Evolutionary conservation across 2,797 vertebrate species (phyloP).

Genomic region (Hypotaenidia okinawae): DNA sequence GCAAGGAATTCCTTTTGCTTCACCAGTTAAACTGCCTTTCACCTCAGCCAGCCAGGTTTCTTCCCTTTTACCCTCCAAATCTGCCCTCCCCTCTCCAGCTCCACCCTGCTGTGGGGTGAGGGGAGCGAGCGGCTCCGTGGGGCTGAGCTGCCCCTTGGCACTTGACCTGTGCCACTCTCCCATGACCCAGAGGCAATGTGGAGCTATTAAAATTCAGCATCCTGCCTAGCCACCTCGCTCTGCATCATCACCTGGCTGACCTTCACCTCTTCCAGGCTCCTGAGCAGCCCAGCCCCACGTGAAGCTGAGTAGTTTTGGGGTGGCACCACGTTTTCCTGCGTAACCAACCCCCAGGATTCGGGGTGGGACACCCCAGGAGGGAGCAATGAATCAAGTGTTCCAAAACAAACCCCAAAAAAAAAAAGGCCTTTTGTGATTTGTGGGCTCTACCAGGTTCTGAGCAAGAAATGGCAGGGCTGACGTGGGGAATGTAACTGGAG

Average conservation of each 20-base stretch:
- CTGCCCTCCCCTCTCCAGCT: background rate
- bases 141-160: background rate
- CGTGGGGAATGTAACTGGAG: background rate
- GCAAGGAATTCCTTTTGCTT: background rate
- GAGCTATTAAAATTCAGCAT: background rate
- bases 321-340: accelerated
- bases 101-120: too few species aligned
- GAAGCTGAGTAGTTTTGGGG: background rate
- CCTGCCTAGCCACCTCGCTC: background rate
- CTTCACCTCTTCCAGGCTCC: background rate
- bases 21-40: background rate
- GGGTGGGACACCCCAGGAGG: background rate
- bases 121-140: accelerated
- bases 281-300: background rate
- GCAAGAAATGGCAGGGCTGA: background rate
- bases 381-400: background rate
- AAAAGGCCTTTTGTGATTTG: background rate
- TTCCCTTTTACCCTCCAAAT: background rate
- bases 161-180: background rate
- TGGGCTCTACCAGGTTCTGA: background rate
- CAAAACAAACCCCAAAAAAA: background rate
- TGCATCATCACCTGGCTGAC: background rate
- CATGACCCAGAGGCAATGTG: background rate
- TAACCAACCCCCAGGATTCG: background rate
- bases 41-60: too few species aligned